These are phyloP conservation scores for Ciconia stormi DNA, from an alignment of 2,113 vertebrate species.

Conservation along the genomic window DNA sequence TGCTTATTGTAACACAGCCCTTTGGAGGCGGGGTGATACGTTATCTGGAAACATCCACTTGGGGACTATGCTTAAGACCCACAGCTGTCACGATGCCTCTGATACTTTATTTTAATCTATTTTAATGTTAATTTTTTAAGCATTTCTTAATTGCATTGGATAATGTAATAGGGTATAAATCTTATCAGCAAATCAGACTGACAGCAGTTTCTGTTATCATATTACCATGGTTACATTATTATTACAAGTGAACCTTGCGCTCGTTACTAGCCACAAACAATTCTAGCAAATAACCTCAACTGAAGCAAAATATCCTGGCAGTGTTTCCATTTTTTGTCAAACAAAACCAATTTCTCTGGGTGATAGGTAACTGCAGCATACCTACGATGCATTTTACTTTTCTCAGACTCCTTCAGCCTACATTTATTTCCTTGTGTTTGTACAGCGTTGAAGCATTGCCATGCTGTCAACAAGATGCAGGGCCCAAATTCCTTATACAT, in stretches of 20 bases:
- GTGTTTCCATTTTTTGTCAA: neutral
- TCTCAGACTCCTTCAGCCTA: neutral
- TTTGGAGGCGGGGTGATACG: neutral
- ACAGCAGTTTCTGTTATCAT: neutral
- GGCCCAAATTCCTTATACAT: neutral
- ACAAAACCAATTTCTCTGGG: neutral
- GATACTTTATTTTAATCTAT: slow-evolving; percentile 39
- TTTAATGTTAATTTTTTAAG: slow-evolving; percentile 42
- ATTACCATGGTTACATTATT: slow-evolving; percentile 66
- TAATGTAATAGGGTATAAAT: slow-evolving; percentile 32
- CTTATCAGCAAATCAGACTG: slow-evolving; percentile 44
- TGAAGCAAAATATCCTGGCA: slow-evolving; percentile 18
- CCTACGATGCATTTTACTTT: neutral
- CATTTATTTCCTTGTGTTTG: neutral
- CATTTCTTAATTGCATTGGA: slow-evolving; percentile 51
- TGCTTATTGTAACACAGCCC: neutral
- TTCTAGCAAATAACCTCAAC: slow-evolving; percentile 32
- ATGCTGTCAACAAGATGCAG: neutral
- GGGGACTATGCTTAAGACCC: neutral
- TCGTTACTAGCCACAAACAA: slow-evolving; percentile 48
- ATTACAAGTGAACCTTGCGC: slow-evolving; percentile 42
- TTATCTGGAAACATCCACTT: neutral
- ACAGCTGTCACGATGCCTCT: neutral
- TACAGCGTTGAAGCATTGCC: neutral
- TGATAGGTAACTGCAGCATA: neutral